A percentile compares a stretch with the other conserved stretches of the same genome.
Evolutionary conservation across 1,140 invertebrate genomes (phyloP).

Genomic region (Bradysia coprophila): DNA sequence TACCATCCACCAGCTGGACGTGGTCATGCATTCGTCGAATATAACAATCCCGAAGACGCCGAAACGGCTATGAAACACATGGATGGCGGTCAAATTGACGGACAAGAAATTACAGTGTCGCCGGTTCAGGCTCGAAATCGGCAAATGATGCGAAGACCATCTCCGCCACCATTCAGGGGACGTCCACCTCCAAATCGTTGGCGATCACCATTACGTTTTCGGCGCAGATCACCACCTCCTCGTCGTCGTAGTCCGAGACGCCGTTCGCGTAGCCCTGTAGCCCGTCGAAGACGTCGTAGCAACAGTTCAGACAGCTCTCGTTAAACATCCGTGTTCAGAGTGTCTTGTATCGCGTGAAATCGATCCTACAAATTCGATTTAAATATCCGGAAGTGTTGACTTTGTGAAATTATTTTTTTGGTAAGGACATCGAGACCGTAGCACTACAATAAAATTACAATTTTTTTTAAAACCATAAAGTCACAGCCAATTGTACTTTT

Average conservation of each 20-base stretch:
- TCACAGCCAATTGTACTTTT: too few relatives aligned
- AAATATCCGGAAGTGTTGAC: too few relatives aligned
- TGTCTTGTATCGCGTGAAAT: too few relatives aligned
- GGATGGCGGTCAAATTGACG: slow-evolving; percentile 89
- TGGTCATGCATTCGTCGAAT: slow-evolving; percentile 92
- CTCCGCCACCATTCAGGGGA: slow-evolving; percentile 37
- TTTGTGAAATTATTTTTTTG: too few relatives aligned
- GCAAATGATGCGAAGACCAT: slow-evolving; percentile 38
- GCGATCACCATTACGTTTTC: slow-evolving; percentile 34
- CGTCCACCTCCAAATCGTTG: slow-evolving; percentile 36
- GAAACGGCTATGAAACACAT: slow-evolving; percentile 98
- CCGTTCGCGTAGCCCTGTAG: slow-evolving; percentile 21
- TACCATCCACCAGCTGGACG: slow-evolving; percentile 67
- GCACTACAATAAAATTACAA: too few relatives aligned
- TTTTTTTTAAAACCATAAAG: too few relatives aligned
- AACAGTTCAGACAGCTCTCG: slow-evolving; percentile 23
- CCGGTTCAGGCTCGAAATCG: slow-evolving; percentile 64
- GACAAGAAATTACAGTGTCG: slow-evolving; percentile 86
- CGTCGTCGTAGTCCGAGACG: slow-evolving; percentile 14
- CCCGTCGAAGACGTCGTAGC: slow-evolving; percentile 15
- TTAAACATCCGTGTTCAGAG: too few relatives aligned
- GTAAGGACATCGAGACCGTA: too few relatives aligned
- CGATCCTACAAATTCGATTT: too few relatives aligned
- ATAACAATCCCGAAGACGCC: slow-evolving; percentile 81
- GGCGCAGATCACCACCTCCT: slow-evolving; percentile 14